Conservation (phyloP, 2,113 vertebrate species). For the Prinia subflava region DNA sequence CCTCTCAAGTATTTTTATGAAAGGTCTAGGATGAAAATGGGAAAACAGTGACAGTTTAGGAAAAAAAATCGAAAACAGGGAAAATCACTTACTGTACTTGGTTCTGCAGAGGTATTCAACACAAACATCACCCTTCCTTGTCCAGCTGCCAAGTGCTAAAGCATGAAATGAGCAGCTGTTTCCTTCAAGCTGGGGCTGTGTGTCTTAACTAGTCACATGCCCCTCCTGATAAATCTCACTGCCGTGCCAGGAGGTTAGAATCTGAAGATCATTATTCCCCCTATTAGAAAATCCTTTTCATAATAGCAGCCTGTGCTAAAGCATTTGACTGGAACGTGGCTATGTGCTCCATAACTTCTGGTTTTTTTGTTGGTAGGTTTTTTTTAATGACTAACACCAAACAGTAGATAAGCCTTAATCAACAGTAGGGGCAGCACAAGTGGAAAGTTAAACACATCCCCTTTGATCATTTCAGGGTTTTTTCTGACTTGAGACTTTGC, state of each 20-base stretch:
- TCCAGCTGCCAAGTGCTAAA: constrained; percentile 74
- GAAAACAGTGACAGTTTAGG: not conserved
- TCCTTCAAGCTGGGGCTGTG: constrained; percentile 70
- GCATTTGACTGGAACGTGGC: constrained; percentile 11
- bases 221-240: constrained; percentile 74
- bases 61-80: not conserved
- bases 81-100: constrained; percentile 75
- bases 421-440: constrained; percentile 35
- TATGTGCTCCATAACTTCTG: not conserved
- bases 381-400: not conserved
- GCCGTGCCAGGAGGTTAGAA: constrained; percentile 75
- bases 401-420: constrained; percentile 50
- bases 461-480: not conserved
- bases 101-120: constrained; percentile 60
- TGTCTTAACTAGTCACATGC: constrained; percentile 82
- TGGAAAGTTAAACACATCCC: constrained; percentile 52
- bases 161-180: constrained; percentile 78
- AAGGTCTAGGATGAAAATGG: constrained; percentile 40
- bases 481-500: not conserved
- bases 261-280: constrained; percentile 71
- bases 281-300: constrained; percentile 59
- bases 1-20: not conserved
- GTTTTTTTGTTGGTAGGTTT: not conserved
- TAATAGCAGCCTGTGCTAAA: constrained; percentile 32
- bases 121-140: constrained; percentile 73